Evolutionary conservation across 1,140 invertebrate genomes (phyloP).

Genomic region (Drosophila lacteicornis): DNA sequence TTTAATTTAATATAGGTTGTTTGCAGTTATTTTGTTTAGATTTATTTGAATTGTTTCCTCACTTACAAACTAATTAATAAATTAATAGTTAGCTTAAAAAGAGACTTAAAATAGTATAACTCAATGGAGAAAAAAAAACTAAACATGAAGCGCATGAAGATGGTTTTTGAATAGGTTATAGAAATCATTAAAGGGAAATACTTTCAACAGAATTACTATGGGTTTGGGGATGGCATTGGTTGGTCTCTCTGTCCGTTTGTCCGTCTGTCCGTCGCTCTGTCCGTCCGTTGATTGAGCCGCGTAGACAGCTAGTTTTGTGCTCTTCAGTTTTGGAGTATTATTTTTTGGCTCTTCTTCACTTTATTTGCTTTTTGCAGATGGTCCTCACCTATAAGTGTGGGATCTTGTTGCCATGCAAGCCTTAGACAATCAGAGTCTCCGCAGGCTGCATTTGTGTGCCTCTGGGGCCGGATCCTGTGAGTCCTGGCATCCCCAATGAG

Average conservation of each 20-base stretch:
- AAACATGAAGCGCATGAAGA: slow-evolving; percentile 68
- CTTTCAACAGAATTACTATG: slow-evolving; percentile 61
- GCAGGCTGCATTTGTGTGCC: slow-evolving; percentile 60
- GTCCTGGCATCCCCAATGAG: slow-evolving; percentile 24
- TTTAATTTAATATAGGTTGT: slow-evolving; percentile 74
- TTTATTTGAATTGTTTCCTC: slow-evolving; percentile 65
- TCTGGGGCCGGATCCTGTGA: slow-evolving; percentile 16
- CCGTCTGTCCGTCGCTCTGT: slow-evolving; percentile 8
- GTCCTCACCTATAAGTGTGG: slow-evolving; percentile 3
- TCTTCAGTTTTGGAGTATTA: slow-evolving; percentile 35
- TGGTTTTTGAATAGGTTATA: slow-evolving; percentile 41
- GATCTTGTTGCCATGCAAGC: slow-evolving; percentile 41
- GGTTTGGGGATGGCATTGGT: slow-evolving; percentile 21
- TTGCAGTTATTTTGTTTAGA: slow-evolving; percentile 77
- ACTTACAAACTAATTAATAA: slow-evolving; percentile 83
- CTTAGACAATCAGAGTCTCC: slow-evolving; percentile 83
- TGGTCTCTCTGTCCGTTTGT: slow-evolving; percentile 20
- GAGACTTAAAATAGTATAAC: slow-evolving; percentile 67
- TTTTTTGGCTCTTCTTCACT: slow-evolving; percentile 27
- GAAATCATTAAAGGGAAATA: slow-evolving; percentile 64
- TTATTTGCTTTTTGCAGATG: neutral
- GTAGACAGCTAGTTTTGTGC: slow-evolving; percentile 48
- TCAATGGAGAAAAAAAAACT: slow-evolving; percentile 50
- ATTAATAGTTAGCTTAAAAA: slow-evolving; percentile 82
- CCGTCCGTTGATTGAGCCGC: slow-evolving; percentile 8